Base-by-base conservation (phyloP, 2,888 invertebrate genomes). In the Mayetiola destructor region DNA sequence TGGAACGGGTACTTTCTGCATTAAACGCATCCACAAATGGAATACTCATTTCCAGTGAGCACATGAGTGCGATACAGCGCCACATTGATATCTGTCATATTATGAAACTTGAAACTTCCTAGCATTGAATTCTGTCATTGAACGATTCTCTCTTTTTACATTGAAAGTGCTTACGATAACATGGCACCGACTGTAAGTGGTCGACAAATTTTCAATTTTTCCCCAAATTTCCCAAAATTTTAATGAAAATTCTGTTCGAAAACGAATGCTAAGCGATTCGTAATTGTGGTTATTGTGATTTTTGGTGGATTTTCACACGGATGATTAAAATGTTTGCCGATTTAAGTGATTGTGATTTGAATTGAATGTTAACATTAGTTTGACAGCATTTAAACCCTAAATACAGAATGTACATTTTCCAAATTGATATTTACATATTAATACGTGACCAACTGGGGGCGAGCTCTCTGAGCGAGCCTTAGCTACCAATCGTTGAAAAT, bases 161-260 rank as follows among this genome's bases (percentile, higher is more conserved):
- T 29, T 56, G 58, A 40, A 48, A 32, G 39, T 57, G 30, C 36
- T 61, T 64, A 64, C 64, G 63, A 62, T 61, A 70, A 68, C 66
- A 72, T 72, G 72, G 72, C 72, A 66, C 72, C 72, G 60, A 69
- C 71, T 62, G 72, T 72, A 66, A 72, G 72, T 68, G 62, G 61
- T 58, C 30, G 5, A 1, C 30, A 65, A 27, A 27, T 48, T 48
- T 48, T 48, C 48, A 10, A 48, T 48, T 48, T 48, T 61, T 65
- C 64, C 56, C 23, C 8, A 27, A 36, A 53, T 59, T 58, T 57
- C 57, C 55, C 53, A 23, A 16, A 27, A n/a, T 27, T 48, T n/a
- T 48, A 23, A 37, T 29, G 10, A 36, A 42, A 42, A 56, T 56
- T 32, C 36, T 55, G n/a, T 42, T 37, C 14, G 14, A 29, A 53